These are phyloP conservation scores for Eremophila alpestris DNA, from an alignment of 2,797 vertebrate genomes.

Conservation along the genomic window DNA sequence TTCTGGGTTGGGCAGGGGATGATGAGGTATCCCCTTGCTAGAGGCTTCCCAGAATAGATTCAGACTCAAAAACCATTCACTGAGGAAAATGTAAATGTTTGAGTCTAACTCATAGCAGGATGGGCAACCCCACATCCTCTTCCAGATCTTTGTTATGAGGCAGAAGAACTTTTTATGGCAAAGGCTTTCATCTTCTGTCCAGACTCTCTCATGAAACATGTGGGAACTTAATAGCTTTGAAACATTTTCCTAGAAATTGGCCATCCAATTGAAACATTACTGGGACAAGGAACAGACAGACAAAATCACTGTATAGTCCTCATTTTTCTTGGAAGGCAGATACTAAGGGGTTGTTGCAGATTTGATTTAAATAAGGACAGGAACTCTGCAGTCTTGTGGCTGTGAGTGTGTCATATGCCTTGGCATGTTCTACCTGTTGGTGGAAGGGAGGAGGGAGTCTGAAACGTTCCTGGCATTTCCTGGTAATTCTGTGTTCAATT, in stretches of 20 bases:
- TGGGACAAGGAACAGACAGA: background rate
- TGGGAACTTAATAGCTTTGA: background rate
- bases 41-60: background rate
- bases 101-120: background rate
- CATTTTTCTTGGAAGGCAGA: background rate
- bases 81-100: background rate
- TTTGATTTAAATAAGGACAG: background rate
- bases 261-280: background rate
- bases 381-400: background rate
- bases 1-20: background rate
- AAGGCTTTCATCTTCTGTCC: slow-evolving; percentile 5
- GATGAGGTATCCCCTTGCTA: background rate
- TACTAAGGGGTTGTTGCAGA: background rate
- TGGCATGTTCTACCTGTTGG: background rate
- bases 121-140: background rate
- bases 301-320: background rate
- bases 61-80: background rate
- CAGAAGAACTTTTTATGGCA: background rate
- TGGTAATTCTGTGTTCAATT: background rate
- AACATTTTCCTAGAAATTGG: background rate
- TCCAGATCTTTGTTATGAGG: background rate
- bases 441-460: background rate
- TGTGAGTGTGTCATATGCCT: background rate
- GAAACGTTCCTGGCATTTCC: background rate
- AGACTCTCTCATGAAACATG: background rate